Base-by-base conservation (phyloP, 1,140 invertebrate genomes). In the Cydia pomonella region DNA sequence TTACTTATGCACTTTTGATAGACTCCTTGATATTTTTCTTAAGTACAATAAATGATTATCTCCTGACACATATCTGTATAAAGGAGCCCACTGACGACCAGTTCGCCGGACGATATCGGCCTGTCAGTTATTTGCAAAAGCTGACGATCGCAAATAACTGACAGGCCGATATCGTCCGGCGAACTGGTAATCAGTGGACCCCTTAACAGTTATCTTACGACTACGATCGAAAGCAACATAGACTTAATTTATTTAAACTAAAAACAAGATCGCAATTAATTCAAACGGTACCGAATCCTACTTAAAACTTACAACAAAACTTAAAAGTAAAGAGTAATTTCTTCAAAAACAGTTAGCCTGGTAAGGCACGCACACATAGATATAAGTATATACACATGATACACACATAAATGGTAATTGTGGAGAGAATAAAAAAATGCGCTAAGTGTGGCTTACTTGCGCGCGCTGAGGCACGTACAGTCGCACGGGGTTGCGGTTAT, bases 371-470 rank as follows among this genome's bases (percentile, higher is more conserved):
- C 78, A 80, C 63, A 71, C 69, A 38, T 27, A 75, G 25, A 79
- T 33, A 77, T 72, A 77, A 72, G 66, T 72, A 81, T 50, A 82
- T 47, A 80, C 66, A 83, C 77, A 87, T 77, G 33, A 44, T 50
- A 18, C 12, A 50, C 47, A 83, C 76, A 78, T 47, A 75, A 41
- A 69, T n/a, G 72, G 86, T 91, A 90, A 91, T 90, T 89, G 87
- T 85, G 81, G 85, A 50, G 47, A 84, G 84, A 88, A 87, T 79
- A 89, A 90, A 90, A 91, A 90, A 87, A 85, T 82, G 85, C 81
- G 81, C 82, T 84, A 88, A 89, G 90, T 90, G 90, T 92, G 90
- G 87, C 86, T 92, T 92, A 92, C 89, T 89, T 92, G 88, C 82
- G 80, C 86, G 85, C 74, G 75, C 76, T 75, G 82, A 84, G 84